phyloP scores from a whole-genome alignment of 2,888 invertebrate species.

The Rhagophthalmus giganteus region DNA sequence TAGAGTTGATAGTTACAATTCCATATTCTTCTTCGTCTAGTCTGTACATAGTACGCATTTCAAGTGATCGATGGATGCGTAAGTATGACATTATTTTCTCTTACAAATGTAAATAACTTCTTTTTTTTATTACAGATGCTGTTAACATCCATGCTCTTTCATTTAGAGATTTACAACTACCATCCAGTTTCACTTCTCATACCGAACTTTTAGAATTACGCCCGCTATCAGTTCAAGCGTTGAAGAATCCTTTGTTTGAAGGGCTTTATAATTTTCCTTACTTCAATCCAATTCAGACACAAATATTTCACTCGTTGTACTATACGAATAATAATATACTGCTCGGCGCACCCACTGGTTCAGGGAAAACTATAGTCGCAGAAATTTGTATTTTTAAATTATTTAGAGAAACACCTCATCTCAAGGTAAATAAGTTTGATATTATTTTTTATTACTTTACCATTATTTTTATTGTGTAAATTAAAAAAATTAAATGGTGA shows the following conservation, averaged over 20 bases:
- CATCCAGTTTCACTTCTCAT: constrained; percentile 88
- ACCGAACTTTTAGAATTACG: constrained; percentile 90
- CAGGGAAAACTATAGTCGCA: constrained; percentile 97
- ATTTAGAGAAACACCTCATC: constrained; percentile 76
- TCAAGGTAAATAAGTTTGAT: constrained; percentile 71
- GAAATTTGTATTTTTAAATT: constrained; percentile 96
- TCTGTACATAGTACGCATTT: constrained; percentile 86
- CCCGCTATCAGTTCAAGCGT: constrained; percentile 79
- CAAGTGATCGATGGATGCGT: constrained; percentile 82
- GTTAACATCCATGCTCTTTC: constrained; percentile 59
- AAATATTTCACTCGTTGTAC: constrained; percentile 95
- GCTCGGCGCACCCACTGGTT: constrained; percentile 93
- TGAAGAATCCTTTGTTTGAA: constrained; percentile 78
- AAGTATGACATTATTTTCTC: constrained; percentile 36
- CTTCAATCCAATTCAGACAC: constrained; percentile 98
- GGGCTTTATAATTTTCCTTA: constrained; percentile 87
- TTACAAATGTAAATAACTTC: neutral
- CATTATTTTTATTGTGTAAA: too few species aligned
- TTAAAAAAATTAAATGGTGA: too few species aligned
- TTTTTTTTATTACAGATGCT: constrained; percentile 34
- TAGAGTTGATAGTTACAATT: constrained; percentile 91
- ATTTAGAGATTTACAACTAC: constrained; percentile 87
- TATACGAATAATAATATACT: constrained; percentile 93
- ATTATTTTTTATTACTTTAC: too few species aligned
- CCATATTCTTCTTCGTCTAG: constrained; percentile 88